Evolutionary conservation across 2,888 invertebrate species (phyloP).

Genomic region (Diadegma fenestrale): DNA sequence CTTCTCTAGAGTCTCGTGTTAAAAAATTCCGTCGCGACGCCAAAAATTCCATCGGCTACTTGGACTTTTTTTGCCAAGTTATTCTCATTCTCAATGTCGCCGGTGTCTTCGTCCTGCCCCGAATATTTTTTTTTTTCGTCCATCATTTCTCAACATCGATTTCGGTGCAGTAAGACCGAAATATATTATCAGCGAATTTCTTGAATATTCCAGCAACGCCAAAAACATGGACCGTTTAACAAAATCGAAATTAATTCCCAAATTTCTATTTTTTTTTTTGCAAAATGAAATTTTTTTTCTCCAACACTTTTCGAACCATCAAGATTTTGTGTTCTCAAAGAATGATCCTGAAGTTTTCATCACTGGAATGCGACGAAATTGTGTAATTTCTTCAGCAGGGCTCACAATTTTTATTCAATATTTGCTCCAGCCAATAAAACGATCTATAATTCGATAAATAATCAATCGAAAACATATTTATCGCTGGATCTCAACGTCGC

Average conservation of each 20-base stretch:
- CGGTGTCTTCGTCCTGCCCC: neutral
- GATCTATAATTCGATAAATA: too few species aligned
- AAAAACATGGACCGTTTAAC: neutral
- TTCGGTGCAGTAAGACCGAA: neutral
- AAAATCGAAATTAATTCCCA: neutral
- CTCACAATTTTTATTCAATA: too few species aligned
- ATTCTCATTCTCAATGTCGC: constrained; percentile 27
- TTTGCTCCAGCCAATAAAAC: too few species aligned
- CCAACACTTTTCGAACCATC: neutral
- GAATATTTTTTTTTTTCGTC: neutral
- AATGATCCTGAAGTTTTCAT: too few species aligned
- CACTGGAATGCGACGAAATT: too few species aligned
- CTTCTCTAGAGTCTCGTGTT: constrained; percentile 3
- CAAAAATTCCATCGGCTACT: constrained; percentile 12
- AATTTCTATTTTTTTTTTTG: neutral
- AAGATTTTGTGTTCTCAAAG: neutral
- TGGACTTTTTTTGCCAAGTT: neutral
- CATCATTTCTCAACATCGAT: neutral
- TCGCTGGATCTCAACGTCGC: too few species aligned
- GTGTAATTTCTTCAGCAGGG: too few species aligned
- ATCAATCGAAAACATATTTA: too few species aligned
- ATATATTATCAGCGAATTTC: neutral
- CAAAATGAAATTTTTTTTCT: neutral
- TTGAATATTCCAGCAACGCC: neutral
- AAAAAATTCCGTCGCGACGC: constrained; percentile 37